A percentile compares a stretch with the other conserved stretches of the same genome.
Conservation (phyloP, 2,113 vertebrate species). For the cattle (Bos taurus) region DNA sequence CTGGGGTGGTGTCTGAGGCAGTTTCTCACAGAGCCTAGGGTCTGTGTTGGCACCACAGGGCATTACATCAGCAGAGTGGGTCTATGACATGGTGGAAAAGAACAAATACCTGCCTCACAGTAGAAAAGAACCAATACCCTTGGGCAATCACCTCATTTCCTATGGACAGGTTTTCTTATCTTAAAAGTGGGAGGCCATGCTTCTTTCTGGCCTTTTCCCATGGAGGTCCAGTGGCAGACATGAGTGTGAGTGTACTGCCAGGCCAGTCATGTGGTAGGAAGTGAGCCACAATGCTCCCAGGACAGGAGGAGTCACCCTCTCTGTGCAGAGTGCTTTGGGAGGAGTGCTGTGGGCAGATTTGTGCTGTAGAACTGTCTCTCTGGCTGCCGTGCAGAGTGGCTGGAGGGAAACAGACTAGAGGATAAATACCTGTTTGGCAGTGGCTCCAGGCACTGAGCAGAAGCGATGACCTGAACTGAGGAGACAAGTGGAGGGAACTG, state of each 20-base stretch:
- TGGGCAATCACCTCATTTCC: neutral
- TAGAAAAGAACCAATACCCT: neutral
- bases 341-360: neutral
- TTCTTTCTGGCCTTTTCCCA: neutral
- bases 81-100: neutral
- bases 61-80: neutral
- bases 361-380: neutral
- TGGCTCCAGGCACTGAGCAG: neutral
- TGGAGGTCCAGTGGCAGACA: neutral
- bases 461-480: neutral
- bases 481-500: neutral
- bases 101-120: neutral
- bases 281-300: neutral
- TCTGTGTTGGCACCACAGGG: neutral
- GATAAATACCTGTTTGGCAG: neutral
- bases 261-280: neutral
- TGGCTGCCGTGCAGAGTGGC: neutral
- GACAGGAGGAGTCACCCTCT: neutral
- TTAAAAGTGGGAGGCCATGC: neutral
- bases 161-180: neutral
- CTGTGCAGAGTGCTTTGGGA: neutral
- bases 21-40: neutral
- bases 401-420: neutral
- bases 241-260: neutral
- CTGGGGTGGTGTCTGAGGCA: neutral